These are phyloP conservation scores for Eunapius fragilis DNA, from an alignment of 37 sponge, comb jelly and placozoan species.

Conservation along the genomic window DNA sequence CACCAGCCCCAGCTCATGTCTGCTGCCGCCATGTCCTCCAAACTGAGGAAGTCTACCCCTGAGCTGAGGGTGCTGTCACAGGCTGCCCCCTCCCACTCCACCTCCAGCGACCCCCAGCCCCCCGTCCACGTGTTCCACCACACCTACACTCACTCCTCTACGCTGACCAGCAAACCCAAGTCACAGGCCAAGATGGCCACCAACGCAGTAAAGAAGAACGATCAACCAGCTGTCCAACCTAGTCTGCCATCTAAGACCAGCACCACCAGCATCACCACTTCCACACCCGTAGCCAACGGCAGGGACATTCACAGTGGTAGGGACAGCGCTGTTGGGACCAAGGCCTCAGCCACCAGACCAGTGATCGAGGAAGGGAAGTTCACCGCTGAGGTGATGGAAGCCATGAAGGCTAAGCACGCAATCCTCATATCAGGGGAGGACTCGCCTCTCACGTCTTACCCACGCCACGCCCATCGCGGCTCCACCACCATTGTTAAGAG, in stretches of 20 bases:
- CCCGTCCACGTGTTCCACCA: background rate
- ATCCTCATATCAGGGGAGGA: background rate
- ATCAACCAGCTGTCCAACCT: background rate
- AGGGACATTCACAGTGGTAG: background rate
- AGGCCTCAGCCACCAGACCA: background rate
- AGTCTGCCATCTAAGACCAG: background rate
- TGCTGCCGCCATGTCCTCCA: background rate
- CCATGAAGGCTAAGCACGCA: background rate
- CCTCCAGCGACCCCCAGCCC: background rate
- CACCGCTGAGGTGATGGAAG: background rate
- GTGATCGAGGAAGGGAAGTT: background rate
- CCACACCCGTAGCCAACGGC: background rate
- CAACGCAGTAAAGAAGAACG: background rate
- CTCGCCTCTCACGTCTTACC: background rate
- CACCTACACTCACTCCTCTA: background rate
- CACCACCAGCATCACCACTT: background rate
- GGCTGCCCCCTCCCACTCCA: background rate
- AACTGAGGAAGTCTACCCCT: background rate
- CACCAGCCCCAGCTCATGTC: background rate
- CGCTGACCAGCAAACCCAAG: background rate
- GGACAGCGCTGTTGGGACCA: background rate
- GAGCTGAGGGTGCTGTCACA: background rate
- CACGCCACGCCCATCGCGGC: background rate
- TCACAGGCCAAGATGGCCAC: background rate
- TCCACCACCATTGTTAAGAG: background rate